Evolutionary conservation across 2,888 invertebrate species (phyloP), one percentile per base, ranked within the genome.

Genomic region (Prosapia bicincta): DNA sequence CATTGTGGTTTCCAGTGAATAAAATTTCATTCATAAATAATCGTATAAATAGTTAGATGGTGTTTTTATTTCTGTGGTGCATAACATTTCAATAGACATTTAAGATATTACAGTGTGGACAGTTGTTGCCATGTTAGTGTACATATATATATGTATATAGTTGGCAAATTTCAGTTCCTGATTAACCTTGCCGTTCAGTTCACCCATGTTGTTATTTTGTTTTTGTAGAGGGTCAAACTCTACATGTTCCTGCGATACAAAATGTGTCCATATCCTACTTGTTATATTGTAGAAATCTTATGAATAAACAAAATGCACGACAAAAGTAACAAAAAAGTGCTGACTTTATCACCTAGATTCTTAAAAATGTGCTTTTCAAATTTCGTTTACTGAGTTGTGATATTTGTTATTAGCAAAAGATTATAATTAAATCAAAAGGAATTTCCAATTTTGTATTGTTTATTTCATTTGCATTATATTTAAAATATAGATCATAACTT

Each of bases 401-500:
- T 26, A 10, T 26, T 24, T 26, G 9, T 38, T 38, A n/a, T n/a
- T 43, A 25, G 24, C 24, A 30, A 38, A 32, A 70, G 23, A 20
- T 13, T 70, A 10, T 70, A 25, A 38, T 70, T 43, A 32, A 70
- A 70, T 70, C 30, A 70, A 70, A 24, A 38, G 25, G 38, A 23
- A 23, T 32, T 30, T 32, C 24, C 30, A 15, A 28, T 30, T 69
- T n/a, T 28, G 69, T 26, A 26, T 28, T 25, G 28, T 66, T 26
- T 26, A 26, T 69, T 69, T 30, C 30, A 25, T 6, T 67, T 25
- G 25, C 25, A 13, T 67, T 67, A 25, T 67, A 43, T 38, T 71
- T 20, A 71, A 15, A 69, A 77, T 15, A 68, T 79, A 79, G 79
- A 80, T 80, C 78, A 74, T 69, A 66, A 75, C 70, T 69, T 72